Base-by-base conservation (phyloP, 35 echinoderm and acorn worm species). In the Patiria miniata region DNA sequence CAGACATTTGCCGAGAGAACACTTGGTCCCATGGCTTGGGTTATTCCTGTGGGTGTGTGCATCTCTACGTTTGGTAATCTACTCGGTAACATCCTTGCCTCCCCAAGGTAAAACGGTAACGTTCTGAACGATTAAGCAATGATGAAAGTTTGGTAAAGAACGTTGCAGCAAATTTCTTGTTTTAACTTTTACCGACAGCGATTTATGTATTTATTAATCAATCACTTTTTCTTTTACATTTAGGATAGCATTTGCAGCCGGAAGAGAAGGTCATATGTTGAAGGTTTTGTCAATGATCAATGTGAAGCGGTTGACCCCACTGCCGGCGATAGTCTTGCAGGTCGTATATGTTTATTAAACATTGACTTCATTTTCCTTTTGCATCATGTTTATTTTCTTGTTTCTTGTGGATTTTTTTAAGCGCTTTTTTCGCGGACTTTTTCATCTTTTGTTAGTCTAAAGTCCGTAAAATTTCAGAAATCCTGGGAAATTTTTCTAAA, bases 201-300 rank as follows among this genome's bases (percentile, higher is more conserved):
- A 14, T 1, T 57, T 14, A 1, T 18, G 22, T 14, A 8, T 18
- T n/a, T 57, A 57, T 1, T 57, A 57, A 18, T 57, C 1, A 18
- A 57, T n/a, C 1, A 14, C 22, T 17, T 57, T 57, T 1, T 18
- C 7, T 57, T 57, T 57, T 57, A 1, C 53, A 33, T 81, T 83
- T 16, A 92, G 90, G 56, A 82, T 87, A 39, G 55, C 90, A 82
- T 88, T 87, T 39, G 90, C 86, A 7, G 86, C 85, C 19, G 85
- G 84, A n/a, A 77, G 90, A 81, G 90, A 92, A n/a, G n/a, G n/a
- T n/a, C n/a, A n/a, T n/a, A n/a, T n/a, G n/a, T n/a, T n/a, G n/a
- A n/a, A n/a, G n/a, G 52, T 92, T 32, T 26, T 92, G 14, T 92
- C 90, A 23, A 92, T 87, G 90, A 60, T 92, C 34, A 87, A 87